Evolutionary conservation across 2,888 invertebrate genomes (phyloP).

Genomic region (Maniola hyperantus): DNA sequence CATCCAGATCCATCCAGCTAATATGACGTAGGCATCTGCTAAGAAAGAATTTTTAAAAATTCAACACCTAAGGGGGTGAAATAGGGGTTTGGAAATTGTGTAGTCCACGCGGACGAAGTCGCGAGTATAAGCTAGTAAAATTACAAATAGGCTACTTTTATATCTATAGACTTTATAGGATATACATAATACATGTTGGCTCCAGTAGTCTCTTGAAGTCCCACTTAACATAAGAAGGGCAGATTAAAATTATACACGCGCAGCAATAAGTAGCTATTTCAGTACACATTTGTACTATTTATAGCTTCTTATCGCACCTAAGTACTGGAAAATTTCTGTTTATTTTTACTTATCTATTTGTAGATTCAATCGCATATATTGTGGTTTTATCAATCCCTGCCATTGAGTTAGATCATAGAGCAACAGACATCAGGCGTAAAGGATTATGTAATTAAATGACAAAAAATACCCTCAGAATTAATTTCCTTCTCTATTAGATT

Average conservation of each 20-base stretch:
- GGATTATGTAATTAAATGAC: no score
- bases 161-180: not conserved
- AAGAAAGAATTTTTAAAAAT: no score
- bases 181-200: not conserved
- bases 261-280: not conserved
- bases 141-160: no score
- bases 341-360: conserved; percentile 26
- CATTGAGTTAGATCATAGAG: not conserved
- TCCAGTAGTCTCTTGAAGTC: not conserved
- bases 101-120: no score
- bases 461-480: no score
- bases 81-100: no score
- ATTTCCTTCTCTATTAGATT: no score
- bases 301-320: conserved; percentile 9
- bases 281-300: conserved; percentile 10
- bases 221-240: not conserved
- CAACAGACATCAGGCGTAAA: not conserved
- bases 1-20: no score
- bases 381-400: conserved; percentile 1
- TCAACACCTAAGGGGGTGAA: no score
- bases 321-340: conserved; percentile 27
- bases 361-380: conserved; percentile 16
- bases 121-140: no score
- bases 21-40: no score
- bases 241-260: not conserved